Evolutionary conservation across 2,113 vertebrate species (phyloP).

Genomic region (Oryzias melastigma): DNA sequence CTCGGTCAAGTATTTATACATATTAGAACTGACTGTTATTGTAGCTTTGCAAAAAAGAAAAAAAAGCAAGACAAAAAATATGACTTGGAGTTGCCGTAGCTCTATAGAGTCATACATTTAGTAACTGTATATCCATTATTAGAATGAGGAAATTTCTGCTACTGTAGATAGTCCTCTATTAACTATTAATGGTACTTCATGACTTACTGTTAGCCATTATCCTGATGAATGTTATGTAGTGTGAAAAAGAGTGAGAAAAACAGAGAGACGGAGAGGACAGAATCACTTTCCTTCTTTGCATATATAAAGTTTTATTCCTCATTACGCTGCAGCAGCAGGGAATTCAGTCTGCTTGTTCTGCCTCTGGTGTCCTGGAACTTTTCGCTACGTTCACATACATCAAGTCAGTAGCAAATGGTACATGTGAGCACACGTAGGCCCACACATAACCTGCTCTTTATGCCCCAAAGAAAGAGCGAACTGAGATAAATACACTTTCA

Average conservation of each 20-base stretch:
- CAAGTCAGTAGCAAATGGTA: constrained; percentile 43
- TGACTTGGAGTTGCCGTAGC: constrained; percentile 25
- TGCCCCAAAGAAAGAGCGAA: constrained; percentile 27
- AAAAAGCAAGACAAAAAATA: constrained; percentile 29
- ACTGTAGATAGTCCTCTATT: constrained; percentile 68
- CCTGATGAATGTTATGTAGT: constrained; percentile 55
- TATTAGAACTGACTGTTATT: constrained; percentile 70
- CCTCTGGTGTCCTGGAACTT: constrained; percentile 26
- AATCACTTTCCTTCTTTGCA: neutral
- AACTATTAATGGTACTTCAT: constrained; percentile 64
- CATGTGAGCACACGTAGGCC: constrained; percentile 26
- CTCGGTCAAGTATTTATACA: constrained; percentile 54
- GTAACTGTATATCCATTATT: constrained; percentile 47
- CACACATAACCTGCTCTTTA: constrained; percentile 8
- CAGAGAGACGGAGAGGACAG: constrained; percentile 38
- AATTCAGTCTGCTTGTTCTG: constrained; percentile 31
- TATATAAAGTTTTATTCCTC: constrained; percentile 18
- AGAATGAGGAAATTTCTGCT: constrained; percentile 69
- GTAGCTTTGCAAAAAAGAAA: constrained; percentile 51
- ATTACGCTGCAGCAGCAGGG: constrained; percentile 26
- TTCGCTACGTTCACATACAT: constrained; percentile 38
- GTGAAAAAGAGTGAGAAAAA: constrained; percentile 36
- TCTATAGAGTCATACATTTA: constrained; percentile 48
- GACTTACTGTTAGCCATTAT: constrained; percentile 65
- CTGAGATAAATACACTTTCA: constrained; percentile 48